These are phyloP conservation scores for Tryphoninae sp. DNA, from an alignment of 2,888 invertebrate species.

Conservation along the genomic window DNA sequence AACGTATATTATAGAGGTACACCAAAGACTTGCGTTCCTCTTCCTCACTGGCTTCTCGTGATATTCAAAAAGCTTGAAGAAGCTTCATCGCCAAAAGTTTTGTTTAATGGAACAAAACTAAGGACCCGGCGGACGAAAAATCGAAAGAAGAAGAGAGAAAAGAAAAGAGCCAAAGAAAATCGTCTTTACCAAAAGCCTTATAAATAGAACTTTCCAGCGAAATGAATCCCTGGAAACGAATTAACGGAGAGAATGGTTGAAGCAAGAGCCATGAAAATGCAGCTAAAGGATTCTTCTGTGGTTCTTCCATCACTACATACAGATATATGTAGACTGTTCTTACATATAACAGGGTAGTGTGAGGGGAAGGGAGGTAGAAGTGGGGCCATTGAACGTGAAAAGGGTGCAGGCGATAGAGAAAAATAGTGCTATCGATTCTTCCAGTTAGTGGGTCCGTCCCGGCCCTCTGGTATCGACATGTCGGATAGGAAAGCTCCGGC, in stretches of 20 bases:
- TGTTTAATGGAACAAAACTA: conserved; percentile 30
- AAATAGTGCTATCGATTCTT: conserved; percentile 68
- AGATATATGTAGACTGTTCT: not conserved
- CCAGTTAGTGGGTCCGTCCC: conserved; percentile 64
- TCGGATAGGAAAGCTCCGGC: conserved; percentile 53
- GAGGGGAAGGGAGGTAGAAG: not conserved
- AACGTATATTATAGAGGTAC: conserved; percentile 16
- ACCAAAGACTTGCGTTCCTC: conserved; percentile 2
- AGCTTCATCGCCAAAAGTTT: conserved; percentile 28
- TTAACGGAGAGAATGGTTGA: conserved; percentile 51
- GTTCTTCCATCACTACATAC: conserved; percentile 4
- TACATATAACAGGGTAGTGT: conserved; percentile 23
- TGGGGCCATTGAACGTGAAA: conserved; percentile 49
- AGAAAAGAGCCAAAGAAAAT: conserved; percentile 18
- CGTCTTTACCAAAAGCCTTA: conserved; percentile 47
- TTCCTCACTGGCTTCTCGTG: conserved; percentile 2
- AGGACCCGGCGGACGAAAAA: conserved; percentile 4
- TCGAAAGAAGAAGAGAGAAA: not conserved
- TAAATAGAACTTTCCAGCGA: conserved; percentile 57
- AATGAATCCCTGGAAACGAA: conserved; percentile 54
- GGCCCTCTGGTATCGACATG: conserved; percentile 64
- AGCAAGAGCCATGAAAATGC: conserved; percentile 37
- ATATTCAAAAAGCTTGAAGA: conserved; percentile 36
- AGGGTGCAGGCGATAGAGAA: conserved; percentile 44
- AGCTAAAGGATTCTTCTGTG: conserved; percentile 47